These are phyloP conservation scores for Metopia argyrocephala DNA, from an alignment of 2,888 invertebrate genomes.

Conservation along the genomic window DNA sequence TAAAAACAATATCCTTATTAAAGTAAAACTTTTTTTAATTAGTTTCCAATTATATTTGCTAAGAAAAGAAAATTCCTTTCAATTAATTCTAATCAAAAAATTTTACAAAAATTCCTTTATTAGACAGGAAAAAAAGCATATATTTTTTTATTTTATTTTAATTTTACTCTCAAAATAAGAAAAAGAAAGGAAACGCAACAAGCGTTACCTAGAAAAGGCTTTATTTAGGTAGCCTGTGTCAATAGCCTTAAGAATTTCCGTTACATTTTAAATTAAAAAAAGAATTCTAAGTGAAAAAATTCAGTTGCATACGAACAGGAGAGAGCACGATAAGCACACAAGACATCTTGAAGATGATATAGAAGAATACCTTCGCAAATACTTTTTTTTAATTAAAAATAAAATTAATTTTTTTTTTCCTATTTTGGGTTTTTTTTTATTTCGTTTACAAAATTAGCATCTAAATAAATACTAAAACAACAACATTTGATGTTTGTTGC, in stretches of 20 bases:
- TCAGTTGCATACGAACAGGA: neutral
- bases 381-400: slow-evolving; percentile 44
- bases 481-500: neutral
- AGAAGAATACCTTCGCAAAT: slow-evolving; percentile 18
- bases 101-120: neutral
- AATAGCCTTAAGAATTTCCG: slow-evolving; percentile 51
- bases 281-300: neutral
- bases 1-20: too few species aligned
- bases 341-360: too few species aligned
- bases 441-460: slow-evolving; percentile 52
- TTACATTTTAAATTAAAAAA: slow-evolving; percentile 40
- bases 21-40: neutral
- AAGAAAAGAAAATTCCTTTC: slow-evolving; percentile 9
- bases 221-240: slow-evolving; percentile 33
- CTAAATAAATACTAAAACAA: slow-evolving; percentile 51
- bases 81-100: slow-evolving; percentile 23
- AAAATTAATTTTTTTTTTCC: neutral
- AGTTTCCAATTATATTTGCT: slow-evolving; percentile 6
- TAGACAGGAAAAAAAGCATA: neutral
- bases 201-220: slow-evolving; percentile 22
- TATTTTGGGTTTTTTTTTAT: neutral
- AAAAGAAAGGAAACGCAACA: neutral
- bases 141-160: neutral
- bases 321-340: neutral
- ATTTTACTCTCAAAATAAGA: neutral